phyloP scores from a whole-genome alignment of 1,140 invertebrate genomes.

The Ditylenchus dipsaci region DNA sequence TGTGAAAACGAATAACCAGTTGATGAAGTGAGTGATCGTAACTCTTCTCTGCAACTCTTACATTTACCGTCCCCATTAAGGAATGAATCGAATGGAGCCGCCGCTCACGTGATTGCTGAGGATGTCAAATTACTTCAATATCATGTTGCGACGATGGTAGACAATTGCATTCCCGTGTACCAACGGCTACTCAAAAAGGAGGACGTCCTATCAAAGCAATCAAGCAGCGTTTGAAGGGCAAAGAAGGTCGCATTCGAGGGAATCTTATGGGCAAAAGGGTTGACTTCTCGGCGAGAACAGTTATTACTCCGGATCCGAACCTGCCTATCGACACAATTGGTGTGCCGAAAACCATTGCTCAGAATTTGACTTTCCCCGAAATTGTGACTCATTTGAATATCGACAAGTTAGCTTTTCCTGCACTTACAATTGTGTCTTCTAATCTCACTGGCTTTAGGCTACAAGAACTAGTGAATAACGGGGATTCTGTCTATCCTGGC shows the following conservation, averaged over 20 bases:
- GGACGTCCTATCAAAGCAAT: conserved; percentile 96
- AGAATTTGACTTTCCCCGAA: conserved; percentile 99
- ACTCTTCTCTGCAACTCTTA: not conserved
- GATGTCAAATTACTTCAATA: conserved; percentile 98
- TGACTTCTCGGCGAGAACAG: conserved; percentile 96
- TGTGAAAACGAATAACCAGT: conserved; percentile 95
- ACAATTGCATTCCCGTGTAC: conserved; percentile 97
- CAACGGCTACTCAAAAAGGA: conserved; percentile 94
- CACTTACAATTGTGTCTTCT: not conserved
- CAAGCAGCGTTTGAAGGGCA: conserved; percentile 73
- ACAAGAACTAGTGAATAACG: conserved; percentile 87
- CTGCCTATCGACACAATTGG: conserved; percentile 96
- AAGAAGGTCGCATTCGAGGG: conserved; percentile 95
- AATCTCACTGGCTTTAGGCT: conserved; percentile 66
- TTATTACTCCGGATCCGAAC: conserved; percentile 99
- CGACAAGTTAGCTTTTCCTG: conserved; percentile 67
- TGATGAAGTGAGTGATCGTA: conserved; percentile 63
- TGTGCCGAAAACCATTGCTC: conserved; percentile 92
- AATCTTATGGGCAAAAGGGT: conserved; percentile 99
- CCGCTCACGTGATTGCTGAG: conserved; percentile 89
- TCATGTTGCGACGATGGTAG: conserved; percentile 92
- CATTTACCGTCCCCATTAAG: conserved; percentile 60
- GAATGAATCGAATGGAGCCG: conserved; percentile 91
- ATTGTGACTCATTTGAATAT: conserved; percentile 99
- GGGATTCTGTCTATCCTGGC: conserved; percentile 96